Conservation (phyloP, 92 coral and sea anemone species). For the Muricea muricata region DNA sequence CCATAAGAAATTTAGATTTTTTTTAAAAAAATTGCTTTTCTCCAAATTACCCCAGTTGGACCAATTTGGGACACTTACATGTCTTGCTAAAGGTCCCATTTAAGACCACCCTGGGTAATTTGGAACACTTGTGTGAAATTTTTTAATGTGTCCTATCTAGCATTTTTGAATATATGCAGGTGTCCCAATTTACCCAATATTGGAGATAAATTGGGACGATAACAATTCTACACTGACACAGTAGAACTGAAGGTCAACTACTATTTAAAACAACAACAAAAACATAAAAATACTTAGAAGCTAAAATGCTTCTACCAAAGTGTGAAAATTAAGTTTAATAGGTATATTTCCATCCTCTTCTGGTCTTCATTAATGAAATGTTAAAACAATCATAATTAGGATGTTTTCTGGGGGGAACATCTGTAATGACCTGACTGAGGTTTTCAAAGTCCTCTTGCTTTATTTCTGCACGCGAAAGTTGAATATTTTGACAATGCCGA, state of each 20-base stretch:
- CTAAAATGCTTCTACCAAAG: neutral
- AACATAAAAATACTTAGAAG: neutral
- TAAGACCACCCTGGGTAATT: neutral
- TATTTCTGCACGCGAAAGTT: too few species aligned
- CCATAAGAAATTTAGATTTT: neutral
- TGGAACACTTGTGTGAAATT: neutral
- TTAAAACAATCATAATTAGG: too few species aligned
- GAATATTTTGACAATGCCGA: too few species aligned
- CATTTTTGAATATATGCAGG: neutral
- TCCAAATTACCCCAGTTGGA: slow-evolving; percentile 1
- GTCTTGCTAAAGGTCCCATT: neutral
- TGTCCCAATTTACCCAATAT: neutral
- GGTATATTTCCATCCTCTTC: too few species aligned
- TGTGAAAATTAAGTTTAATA: too few species aligned
- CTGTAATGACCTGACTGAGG: too few species aligned
- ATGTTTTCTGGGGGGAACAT: too few species aligned
- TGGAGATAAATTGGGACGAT: neutral
- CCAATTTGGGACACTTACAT: neutral
- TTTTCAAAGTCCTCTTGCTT: too few species aligned
- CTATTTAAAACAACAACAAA: neutral
- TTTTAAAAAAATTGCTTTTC: neutral
- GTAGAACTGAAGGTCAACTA: neutral
- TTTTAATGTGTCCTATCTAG: neutral
- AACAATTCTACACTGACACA: neutral
- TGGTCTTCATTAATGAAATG: too few species aligned